Evolutionary conservation across 2,888 invertebrate genomes (phyloP), one percentile per base, ranked within the genome.

Genomic region (Apomyelois bistriatella): DNA sequence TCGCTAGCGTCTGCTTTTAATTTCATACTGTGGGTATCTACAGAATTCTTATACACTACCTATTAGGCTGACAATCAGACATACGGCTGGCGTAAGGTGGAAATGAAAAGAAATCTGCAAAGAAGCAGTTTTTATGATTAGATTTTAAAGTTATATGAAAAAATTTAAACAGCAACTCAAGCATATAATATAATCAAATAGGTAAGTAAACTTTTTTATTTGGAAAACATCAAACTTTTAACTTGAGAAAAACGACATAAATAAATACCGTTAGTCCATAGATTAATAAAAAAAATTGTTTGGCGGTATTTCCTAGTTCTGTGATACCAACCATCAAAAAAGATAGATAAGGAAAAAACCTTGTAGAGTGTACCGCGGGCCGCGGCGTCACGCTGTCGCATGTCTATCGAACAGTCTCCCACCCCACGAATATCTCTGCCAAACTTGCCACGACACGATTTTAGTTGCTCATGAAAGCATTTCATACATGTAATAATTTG

Each of bases 331-430:
- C 12, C 37, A 28, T 36, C 10, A 42, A 47, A 48, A 51, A 55
- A 46, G 9, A 8, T 36, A 12, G n/a, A n/a, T n/a, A 36, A 13
- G 10, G 15, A 37, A 42, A 32, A 35, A 22, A 5, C 48, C 40
- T 15, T n/a, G 42, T 13, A n/a, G 58, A 62, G 22, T 65, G 64
- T 70, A 67, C 63, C 5, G 16, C 48, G 76, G 75, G 66, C 63
- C 5, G 16, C 48, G 76, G 75, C 76, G 74, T 66, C 76, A 61
- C 55, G 51, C 53, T 64, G 78, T 72, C 76, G 75, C 72, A 57
- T 65, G 66, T 71, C 68, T 71, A 75, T 70, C 64, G 68, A 67
- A 60, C 70, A 54, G 57, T 55, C 56, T 59, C 59, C 46, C 41
- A 41, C 48, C 54, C 52, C 28, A 37, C 41, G 47, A 56, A 58